Evolutionary conservation across 2,797 vertebrate genomes (phyloP), one percentile per base, ranked within the genome.

Genomic region (Lerista edwardsae): DNA sequence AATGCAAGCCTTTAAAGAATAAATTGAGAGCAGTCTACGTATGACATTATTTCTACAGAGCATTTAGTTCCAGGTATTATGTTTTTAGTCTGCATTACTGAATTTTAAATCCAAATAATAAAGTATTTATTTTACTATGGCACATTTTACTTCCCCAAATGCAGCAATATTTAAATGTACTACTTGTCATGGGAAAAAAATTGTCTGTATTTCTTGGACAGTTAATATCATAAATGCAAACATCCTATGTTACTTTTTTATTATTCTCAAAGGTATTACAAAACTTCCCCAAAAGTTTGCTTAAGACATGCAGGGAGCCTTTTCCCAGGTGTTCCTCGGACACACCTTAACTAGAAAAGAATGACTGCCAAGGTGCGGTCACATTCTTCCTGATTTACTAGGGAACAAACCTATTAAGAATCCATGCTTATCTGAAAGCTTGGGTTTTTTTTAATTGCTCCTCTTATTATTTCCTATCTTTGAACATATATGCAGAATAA

Each of bases 381-480:
- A 74, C 0, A 0, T 44, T 83, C 83, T 64, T 88, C 72, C 84
- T 23, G 0, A 86, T 84, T 23, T 79, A 78, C 1, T 27, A 57
- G 78, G 59, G 86, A 84, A 80, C 6, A 81, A 47, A 84, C 65
- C 90, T 87, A 84, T 91, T 91, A 59, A 86, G 88, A 81, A 91
- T 88, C 75, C 74, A 84, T 0, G 17, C 88, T 95, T 95, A 95
- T 91, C 91, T 91, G 87, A 1, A 81, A 88, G 86, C 85, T 89
- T 93, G 79, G 51, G 10, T 90, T 51, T 87, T n/a, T 93, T 17
- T 93, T 92, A 94, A 91, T 91, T 93, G 82, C 91, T 93, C 86
- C 84, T 94, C 91, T 93, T 91, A 95, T 93, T 92, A 93, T 92
- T 95, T 95, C 94, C 94, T 94, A 0, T 84, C 91, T 92, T 82